Evolutionary conservation across 2,113 vertebrate species (phyloP).

Genomic region (Nycticryphes semicollaris): DNA sequence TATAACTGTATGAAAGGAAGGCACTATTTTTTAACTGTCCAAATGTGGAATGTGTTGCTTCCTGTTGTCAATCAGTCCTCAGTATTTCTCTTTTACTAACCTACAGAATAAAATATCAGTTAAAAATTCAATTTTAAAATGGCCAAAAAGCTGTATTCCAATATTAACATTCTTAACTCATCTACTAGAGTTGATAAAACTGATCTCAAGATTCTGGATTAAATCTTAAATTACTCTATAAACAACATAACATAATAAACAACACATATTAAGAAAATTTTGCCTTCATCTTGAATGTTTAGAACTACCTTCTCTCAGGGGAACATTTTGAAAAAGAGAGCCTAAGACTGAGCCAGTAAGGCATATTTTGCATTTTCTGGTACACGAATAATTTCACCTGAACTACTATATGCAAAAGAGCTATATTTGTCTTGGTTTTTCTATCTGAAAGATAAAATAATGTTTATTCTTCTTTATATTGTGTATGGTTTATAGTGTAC

Average conservation of each 20-base stretch:
- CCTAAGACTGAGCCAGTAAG: not conserved
- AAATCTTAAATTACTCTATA: not conserved
- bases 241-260: not conserved
- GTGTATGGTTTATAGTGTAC: not conserved
- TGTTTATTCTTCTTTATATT: not conserved
- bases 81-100: not conserved
- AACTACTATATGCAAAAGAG: not conserved
- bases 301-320: not conserved
- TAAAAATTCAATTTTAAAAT: not conserved
- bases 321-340: not conserved
- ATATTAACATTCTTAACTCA: not conserved
- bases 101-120: not conserved
- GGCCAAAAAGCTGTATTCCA: not conserved
- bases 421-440: not conserved
- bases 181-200: not conserved
- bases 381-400: not conserved
- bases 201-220: not conserved
- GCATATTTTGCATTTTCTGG: not conserved
- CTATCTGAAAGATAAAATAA: not conserved
- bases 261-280: not conserved
- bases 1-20: not conserved
- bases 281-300: not conserved
- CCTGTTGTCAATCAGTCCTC: not conserved
- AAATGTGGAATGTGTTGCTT: not conserved
- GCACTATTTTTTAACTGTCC: not conserved